A percentile compares a stretch with the other conserved stretches of the same genome.
Evolutionary conservation across 2,888 invertebrate genomes (phyloP).

Genomic region (Listrodromus nycthemerus): DNA sequence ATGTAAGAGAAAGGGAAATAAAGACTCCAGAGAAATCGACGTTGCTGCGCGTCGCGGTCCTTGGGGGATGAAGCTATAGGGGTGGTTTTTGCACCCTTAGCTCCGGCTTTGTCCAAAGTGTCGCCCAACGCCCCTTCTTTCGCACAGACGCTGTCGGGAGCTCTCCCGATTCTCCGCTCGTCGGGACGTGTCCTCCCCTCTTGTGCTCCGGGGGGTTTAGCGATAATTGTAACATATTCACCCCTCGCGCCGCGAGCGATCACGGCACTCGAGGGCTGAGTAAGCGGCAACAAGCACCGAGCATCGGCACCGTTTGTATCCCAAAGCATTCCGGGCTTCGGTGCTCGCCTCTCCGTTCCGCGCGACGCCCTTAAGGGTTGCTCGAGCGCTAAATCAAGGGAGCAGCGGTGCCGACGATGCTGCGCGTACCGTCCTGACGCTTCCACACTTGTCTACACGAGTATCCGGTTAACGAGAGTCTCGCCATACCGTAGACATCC

Average conservation of each 20-base stretch:
- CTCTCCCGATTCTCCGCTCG: slow-evolving; percentile 41
- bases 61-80: slow-evolving; percentile 61
- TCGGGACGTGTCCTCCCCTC: slow-evolving; percentile 48
- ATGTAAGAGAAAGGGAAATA: slow-evolving; percentile 9
- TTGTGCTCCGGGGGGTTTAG: slow-evolving; percentile 80
- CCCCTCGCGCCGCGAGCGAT: slow-evolving; percentile 71
- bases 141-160: slow-evolving; percentile 17
- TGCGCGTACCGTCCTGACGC: slow-evolving; percentile 45
- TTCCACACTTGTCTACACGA: slow-evolving; percentile 27
- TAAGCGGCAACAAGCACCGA: slow-evolving; percentile 35
- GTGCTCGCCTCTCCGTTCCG: slow-evolving; percentile 37
- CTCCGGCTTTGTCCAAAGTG: slow-evolving; percentile 77
- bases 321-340: slow-evolving; percentile 3
- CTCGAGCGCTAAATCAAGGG: slow-evolving; percentile 73
- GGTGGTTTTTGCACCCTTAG: slow-evolving; percentile 59
- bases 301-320: slow-evolving; percentile 32
- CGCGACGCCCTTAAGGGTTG: slow-evolving; percentile 73
- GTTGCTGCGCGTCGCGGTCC: slow-evolving; percentile 53
- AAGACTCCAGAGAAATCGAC: slow-evolving; percentile 43
- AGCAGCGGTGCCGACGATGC: slow-evolving; percentile 65
- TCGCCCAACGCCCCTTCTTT: slow-evolving; percentile 68
- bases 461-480: slow-evolving; percentile 17
- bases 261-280: slow-evolving; percentile 55
- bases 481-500: slow-evolving; percentile 42
- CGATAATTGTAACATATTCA: slow-evolving; percentile 84